Evolutionary conservation across 2,113 vertebrate species (phyloP), one percentile per base, ranked within the genome.

Genomic region (Osmerus eperlanus): DNA sequence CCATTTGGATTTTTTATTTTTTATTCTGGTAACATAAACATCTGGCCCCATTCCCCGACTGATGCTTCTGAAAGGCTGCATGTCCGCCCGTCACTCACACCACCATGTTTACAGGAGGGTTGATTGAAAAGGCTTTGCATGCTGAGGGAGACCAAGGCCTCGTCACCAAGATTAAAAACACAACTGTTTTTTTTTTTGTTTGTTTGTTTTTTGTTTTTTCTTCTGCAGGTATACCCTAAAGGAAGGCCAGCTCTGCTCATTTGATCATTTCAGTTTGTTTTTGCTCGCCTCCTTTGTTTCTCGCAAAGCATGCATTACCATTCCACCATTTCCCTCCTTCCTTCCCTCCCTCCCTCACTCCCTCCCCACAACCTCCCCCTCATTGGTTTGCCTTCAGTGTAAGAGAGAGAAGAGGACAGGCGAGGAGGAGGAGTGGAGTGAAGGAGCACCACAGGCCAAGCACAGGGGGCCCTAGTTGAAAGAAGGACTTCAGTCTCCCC

Each of bases 171-270:
- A 84, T 86, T 85, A 87, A 83, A 89, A 83, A 70, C 53, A 81
- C 70, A 65, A 77, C 71, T 78, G 81, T 81, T 79, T 72, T 83
- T 75, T 83, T 73, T 73, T 74, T 77, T n/a, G n/a, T n/a, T 67
- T 75, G 53, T 77, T 73, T 82, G 72, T 75, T 67, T 75, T 52
- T 77, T 68, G 87, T 75, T 90, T 74, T 87, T 81, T 90, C 85
- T 87, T 85, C 87, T 87, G 81, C 90, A 93, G 91, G 90, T 91
- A 84, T 75, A 88, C 87, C 90, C 91, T 91, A 87, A 91, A 76
- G 80, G 87, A 85, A 84, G 86, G 69, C 84, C 78, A 81, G 59
- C 75, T 78, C 86, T 81, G 68, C 83, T 73, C 56, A 78, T 70
- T 71, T 28, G 77, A 60, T 61, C 54, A 72, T 51, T 14, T 72